Conservation (phyloP, 2,797 vertebrate species). For the Taenioides sp. region DNA sequence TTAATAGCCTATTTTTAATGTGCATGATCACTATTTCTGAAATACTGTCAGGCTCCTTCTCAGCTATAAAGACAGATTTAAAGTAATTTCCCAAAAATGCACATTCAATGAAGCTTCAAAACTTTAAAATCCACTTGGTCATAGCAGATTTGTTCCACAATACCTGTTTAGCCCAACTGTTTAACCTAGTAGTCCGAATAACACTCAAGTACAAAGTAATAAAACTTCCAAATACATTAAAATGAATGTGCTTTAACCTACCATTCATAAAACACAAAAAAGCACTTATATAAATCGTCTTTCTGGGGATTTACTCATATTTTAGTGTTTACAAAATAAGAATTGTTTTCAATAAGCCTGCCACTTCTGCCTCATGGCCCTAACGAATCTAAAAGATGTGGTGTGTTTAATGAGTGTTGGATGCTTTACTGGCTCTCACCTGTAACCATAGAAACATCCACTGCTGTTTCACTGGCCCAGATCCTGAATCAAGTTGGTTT, state of each 20-base stretch:
- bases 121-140: no score
- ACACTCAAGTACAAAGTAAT: no score
- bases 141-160: no score
- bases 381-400: background rate
- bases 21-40: background rate
- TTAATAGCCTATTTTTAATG: background rate
- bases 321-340: background rate
- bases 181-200: no score
- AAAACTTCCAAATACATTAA: background rate
- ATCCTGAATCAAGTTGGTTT: background rate
- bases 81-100: no score
- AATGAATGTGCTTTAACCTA: background rate
- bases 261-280: background rate
- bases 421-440: constrained; percentile 18
- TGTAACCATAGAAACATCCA: constrained; percentile 30
- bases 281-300: background rate
- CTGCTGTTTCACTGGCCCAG: constrained; percentile 1
- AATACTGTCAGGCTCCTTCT: background rate
- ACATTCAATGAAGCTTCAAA: no score
- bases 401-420: constrained; percentile 10
- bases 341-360: background rate
- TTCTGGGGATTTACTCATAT: background rate
- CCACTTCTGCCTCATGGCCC: background rate
- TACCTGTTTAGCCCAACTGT: no score
- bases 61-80: no score